Evolutionary conservation across 2,797 vertebrate species (phyloP), one percentile per base, ranked within the genome.

Genomic region (Channa striata): DNA sequence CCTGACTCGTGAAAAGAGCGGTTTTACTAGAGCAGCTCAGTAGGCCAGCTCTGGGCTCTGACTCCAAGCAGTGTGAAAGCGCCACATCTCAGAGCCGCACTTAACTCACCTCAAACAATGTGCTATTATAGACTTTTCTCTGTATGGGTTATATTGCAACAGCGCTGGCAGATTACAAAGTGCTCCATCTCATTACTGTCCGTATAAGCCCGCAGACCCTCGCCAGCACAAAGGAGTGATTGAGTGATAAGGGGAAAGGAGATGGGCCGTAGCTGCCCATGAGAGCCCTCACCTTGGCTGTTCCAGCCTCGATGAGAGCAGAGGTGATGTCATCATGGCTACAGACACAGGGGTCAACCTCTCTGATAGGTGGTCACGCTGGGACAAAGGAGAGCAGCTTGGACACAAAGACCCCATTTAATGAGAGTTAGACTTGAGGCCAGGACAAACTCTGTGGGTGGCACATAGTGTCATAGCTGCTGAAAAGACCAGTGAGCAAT

Each of bases 321-420:
- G 83, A 85, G 87, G 84, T 94, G 92, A 94, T 93, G 92, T 94
- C 93, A 93, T 94, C 79, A 20, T 83, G 84, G 86, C 84, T 82
- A 72, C 87, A 87, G 90, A 89, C 80, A 78, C 86, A 81, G 85
- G 82, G 89, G 83, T 90, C 56, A 68, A 90, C 84, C 91, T 73
- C 88, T 92, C 88, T 87, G 71, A 85, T 89, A 87, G 89, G 87
- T 90, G 85, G 88, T 70, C 89, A 90, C 40, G 89, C 81, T 83
- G 81, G 80, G 80, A 92, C 87, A 93, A 92, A 93, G 74, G 85
- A 87, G 87, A 88, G 89, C 69, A 87, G 83, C 78, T 80, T 37
- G 86, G 81, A 84, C 79, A 93, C 89, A 92, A 92, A 90, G 88
- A 83, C 83, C 83, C 88, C 65, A 74, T 91, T 93, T 93, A 92